These are phyloP conservation scores for Brachypteracias leptosomus DNA, from an alignment of 2,113 vertebrate genomes.

Conservation along the genomic window DNA sequence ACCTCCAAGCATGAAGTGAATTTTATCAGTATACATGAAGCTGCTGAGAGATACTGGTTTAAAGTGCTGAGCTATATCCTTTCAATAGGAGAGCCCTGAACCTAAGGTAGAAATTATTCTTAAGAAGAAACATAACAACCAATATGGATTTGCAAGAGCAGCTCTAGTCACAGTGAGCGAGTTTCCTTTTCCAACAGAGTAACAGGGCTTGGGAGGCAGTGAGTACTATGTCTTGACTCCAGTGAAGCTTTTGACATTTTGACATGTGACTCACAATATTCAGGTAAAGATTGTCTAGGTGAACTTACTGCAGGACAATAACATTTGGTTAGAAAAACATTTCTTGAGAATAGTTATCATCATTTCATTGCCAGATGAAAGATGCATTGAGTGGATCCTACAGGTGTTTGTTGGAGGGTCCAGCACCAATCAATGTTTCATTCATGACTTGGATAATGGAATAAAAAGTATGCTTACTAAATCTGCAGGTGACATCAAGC, in stretches of 20 bases:
- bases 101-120: not conserved
- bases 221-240: not conserved
- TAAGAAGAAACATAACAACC: not conserved
- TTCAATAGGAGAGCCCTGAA: not conserved
- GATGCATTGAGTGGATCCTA: not conserved
- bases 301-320: not conserved
- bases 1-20: not conserved
- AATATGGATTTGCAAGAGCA: not conserved
- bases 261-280: not conserved
- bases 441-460: slow-evolving; percentile 17
- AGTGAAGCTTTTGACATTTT: slow-evolving; percentile 21
- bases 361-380: slow-evolving; percentile 11
- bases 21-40: not conserved
- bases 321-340: not conserved
- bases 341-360: slow-evolving; percentile 16
- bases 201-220: not conserved
- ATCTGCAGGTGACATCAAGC: slow-evolving; percentile 29
- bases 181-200: not conserved
- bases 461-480: slow-evolving; percentile 19
- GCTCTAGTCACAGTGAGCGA: not conserved
- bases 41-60: not conserved
- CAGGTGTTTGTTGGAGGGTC: not conserved
- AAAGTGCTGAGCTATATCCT: not conserved
- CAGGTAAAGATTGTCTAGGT: not conserved
- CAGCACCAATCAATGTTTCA: slow-evolving; percentile 2